Percentiles rank a stretch among this genome's conserved stretches.
These are phyloP conservation scores for Hassar affinis DNA, from an alignment of 2,113 vertebrate genomes.

Conservation along the genomic window DNA sequence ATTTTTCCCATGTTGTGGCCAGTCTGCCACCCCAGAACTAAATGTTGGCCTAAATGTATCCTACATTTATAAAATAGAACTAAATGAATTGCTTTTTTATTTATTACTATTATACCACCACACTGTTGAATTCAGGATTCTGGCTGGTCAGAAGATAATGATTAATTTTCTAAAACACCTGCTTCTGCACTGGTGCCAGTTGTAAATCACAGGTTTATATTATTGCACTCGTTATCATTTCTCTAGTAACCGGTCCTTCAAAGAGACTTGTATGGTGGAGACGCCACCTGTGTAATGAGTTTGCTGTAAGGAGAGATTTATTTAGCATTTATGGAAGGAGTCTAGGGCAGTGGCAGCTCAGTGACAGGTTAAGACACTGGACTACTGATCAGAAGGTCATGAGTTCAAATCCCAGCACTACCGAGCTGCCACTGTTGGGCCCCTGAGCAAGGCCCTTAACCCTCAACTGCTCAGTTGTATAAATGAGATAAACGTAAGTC, in stretches of 20 bases:
- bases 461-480: too few relatives aligned
- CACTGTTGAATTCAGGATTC: not conserved
- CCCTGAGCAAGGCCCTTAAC: too few relatives aligned
- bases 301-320: not conserved
- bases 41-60: not conserved
- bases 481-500: too few relatives aligned
- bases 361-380: too few relatives aligned
- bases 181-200: not conserved
- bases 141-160: not conserved
- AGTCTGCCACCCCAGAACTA: not conserved
- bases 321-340: not conserved
- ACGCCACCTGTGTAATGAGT: not conserved
- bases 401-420: too few relatives aligned
- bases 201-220: not conserved
- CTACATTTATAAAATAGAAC: not conserved
- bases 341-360: too few relatives aligned
- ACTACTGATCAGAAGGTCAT: too few relatives aligned
- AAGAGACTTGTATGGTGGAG: not conserved
- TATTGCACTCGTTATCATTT: not conserved
- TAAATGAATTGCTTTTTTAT: not conserved
- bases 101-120: not conserved
- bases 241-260: not conserved
- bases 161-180: not conserved
- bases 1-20: too few relatives aligned
- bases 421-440: too few relatives aligned